Conservation (phyloP, 2,888 invertebrate species). For the Caenorhabditis panamensis region DNA sequence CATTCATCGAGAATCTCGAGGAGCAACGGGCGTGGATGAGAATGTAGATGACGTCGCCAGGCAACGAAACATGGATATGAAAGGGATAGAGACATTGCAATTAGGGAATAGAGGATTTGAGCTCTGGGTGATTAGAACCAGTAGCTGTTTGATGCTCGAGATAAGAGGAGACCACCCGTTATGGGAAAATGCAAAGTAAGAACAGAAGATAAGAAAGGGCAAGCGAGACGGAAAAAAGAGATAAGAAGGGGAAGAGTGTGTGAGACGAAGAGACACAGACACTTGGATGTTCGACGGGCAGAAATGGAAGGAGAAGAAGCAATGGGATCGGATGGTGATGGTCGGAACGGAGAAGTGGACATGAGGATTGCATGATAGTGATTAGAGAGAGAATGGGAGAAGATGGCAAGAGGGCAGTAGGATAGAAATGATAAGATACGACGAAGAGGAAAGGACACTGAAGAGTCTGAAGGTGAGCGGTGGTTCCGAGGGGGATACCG, state of each 20-base stretch:
- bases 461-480: neutral
- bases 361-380: slow-evolving; percentile 7
- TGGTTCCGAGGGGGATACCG: too few relatives aligned
- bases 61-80: neutral
- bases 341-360: neutral
- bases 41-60: neutral
- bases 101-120: neutral
- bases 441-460: slow-evolving; percentile 1
- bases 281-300: slow-evolving; percentile 7
- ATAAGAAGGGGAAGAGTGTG: slow-evolving; percentile 28
- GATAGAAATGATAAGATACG: slow-evolving; percentile 6
- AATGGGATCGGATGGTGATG: slow-evolving; percentile 14
- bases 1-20: neutral
- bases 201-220: slow-evolving; percentile 35
- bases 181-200: neutral
- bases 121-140: neutral
- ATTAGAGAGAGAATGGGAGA: neutral
- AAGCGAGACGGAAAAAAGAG: slow-evolving; percentile 16
- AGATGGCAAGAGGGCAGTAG: neutral
- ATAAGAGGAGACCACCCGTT: neutral
- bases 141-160: neutral
- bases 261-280: slow-evolving; percentile 48
- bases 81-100: too few relatives aligned
- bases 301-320: slow-evolving; percentile 5
- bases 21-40: slow-evolving; percentile 1